These are phyloP conservation scores for Hyles vespertilio DNA, from an alignment of 1,140 invertebrate species.

Conservation along the genomic window DNA sequence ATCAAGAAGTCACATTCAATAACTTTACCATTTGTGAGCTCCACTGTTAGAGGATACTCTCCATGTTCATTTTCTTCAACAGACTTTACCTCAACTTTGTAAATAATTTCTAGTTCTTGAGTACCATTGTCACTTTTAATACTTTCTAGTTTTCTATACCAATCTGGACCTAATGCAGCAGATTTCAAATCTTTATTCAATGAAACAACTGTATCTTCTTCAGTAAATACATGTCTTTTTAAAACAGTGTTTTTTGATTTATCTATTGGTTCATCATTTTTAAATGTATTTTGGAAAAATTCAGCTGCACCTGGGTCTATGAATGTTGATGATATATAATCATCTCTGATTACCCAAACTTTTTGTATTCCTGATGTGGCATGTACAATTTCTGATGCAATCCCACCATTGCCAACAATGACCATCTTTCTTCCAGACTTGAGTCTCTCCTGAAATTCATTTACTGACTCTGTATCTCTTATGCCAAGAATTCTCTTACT, in stretches of 20 bases:
- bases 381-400: constrained; percentile 96
- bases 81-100: constrained; percentile 82
- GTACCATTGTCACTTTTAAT: constrained; percentile 69
- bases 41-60: constrained; percentile 84
- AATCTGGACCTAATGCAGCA: constrained; percentile 96
- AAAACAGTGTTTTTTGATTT: constrained; percentile 46
- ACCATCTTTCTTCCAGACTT: constrained; percentile 82
- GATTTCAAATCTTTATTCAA: constrained; percentile 76
- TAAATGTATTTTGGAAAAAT: constrained; percentile 85
- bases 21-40: constrained; percentile 84
- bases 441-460: constrained; percentile 85
- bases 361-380: constrained; percentile 90
- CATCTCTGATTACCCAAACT: constrained; percentile 95
- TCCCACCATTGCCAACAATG: constrained; percentile 97
- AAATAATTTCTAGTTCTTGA: constrained; percentile 77
- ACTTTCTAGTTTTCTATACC: constrained; percentile 86
- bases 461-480: constrained; percentile 95
- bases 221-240: constrained; percentile 84
- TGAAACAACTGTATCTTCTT: constrained; percentile 66
- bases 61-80: constrained; percentile 58
- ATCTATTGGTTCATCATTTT: constrained; percentile 31
- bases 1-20: constrained; percentile 94
- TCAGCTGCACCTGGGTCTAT: constrained; percentile 96
- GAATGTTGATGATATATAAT: constrained; percentile 94
- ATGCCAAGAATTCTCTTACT: constrained; percentile 89